Evolutionary conservation across 2,888 invertebrate species (phyloP).

Genomic region (Halictus quadricinctus): DNA sequence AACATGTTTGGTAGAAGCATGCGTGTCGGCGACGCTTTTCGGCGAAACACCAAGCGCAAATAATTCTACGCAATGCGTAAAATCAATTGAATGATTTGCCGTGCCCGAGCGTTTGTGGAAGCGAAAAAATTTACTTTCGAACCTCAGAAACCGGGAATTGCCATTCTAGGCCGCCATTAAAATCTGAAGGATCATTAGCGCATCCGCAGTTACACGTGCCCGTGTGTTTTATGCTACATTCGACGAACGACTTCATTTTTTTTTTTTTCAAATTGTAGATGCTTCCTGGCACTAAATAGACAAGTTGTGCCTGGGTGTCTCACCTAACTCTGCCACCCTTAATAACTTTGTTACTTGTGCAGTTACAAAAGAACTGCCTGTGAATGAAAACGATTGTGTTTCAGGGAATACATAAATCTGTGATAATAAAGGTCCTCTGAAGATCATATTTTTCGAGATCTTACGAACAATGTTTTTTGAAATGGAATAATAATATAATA

Average conservation of each 20-base stretch:
- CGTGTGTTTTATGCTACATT: background rate
- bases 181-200: background rate
- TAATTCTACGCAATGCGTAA: conserved; percentile 5
- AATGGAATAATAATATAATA: too few species aligned
- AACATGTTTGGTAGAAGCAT: conserved; percentile 19
- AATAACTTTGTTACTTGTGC: background rate
- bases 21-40: conserved; percentile 11
- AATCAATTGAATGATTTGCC: conserved; percentile 12
- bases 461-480: background rate
- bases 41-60: conserved; percentile 10
- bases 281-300: background rate
- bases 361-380: background rate
- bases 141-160: background rate
- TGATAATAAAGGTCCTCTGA: too few species aligned
- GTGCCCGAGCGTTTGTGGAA: background rate
- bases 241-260: background rate
- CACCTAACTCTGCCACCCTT: background rate
- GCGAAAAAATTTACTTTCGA: conserved; percentile 2
- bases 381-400: background rate
- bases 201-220: background rate
- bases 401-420: too few species aligned
- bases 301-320: background rate
- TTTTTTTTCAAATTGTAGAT: background rate
- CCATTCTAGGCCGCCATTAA: background rate
- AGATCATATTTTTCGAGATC: background rate